Base-by-base conservation (phyloP, 2,113 vertebrate genomes). In the Cygnus atratus region DNA sequence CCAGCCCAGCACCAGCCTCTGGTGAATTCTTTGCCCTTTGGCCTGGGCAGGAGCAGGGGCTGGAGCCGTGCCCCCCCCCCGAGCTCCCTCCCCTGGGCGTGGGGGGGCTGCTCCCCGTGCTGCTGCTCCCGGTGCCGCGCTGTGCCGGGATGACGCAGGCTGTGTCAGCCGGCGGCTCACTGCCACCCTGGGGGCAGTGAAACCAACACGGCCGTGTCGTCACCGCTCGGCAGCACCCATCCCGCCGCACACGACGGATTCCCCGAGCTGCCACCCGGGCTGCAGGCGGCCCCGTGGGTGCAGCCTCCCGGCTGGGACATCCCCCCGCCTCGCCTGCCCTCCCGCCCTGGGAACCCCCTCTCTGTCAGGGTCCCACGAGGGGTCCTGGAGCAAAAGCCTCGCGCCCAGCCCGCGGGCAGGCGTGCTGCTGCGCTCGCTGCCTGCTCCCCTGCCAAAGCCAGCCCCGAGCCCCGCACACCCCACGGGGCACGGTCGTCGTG, bases 401-500 rank as follows among this genome's bases (percentile, higher is more conserved):
- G 12, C 31, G 31, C 18, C 4, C 83, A 22, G 14, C 41, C 13
- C 19, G 13, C 16, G 26, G 35, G 18, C 19, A 21, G 58, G 19
- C 21, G 8, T n/a, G 29, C 33, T 24, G 62, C 35, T 17, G 14
- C 35, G 3, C 62, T 39, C 57, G 11, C 31, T 28, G 37, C 62
- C 37, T 7, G 62, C 62, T 41, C 58, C 62, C 62, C 62, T 63
- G 16, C 22, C 50, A 52, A 25, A 52, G 50, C 50, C 24, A 13
- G 24, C 24, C 50, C 50, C 24, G 4, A 14, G 50, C n/a, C 28
- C 21, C 6, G 3, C 63, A 48, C 55, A n/a, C 12, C 33, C 57
- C 0, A 1, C 2, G 0, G 37, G 43, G 68, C 62, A 57, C 55
- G 11, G 39, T 24, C 2, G 0, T 35, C 0, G 1, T 1, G 1